phyloP scores from a whole-genome alignment of 2,888 invertebrate species.

The Erannis defoliaria region DNA sequence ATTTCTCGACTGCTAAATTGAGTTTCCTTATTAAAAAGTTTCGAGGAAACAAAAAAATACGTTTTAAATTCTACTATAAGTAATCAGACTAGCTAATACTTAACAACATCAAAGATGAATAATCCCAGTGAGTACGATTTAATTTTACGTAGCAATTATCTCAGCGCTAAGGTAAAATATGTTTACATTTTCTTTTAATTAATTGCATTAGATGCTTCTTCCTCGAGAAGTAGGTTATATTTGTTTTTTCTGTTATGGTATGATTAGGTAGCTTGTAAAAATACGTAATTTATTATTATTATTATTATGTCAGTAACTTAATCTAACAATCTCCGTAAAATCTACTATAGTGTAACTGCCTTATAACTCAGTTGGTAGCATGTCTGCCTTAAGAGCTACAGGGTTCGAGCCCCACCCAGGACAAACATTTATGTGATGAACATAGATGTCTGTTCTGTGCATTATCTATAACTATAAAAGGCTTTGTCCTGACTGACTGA shows the following conservation, averaged over 20 bases:
- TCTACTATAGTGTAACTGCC: too few species aligned
- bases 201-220: conserved; percentile 47
- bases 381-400: too few species aligned
- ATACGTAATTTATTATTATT: conserved; percentile 12
- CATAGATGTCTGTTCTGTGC: too few species aligned
- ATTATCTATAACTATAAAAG: too few species aligned
- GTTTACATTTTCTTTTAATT: conserved; percentile 36
- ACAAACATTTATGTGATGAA: too few species aligned
- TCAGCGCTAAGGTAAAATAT: conserved; percentile 31
- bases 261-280: conserved; percentile 7
- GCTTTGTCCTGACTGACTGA: too few species aligned
- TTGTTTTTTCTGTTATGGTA: conserved; percentile 3
- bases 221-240: conserved; percentile 33
- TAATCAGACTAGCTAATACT: conserved; percentile 40
- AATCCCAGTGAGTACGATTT: conserved; percentile 40
- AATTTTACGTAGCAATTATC: conserved; percentile 33
- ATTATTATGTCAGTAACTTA: neutral
- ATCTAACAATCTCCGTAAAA: neutral
- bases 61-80: conserved; percentile 3
- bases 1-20: neutral
- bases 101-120: conserved; percentile 42
- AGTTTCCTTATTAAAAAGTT: neutral
- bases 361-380: too few species aligned
- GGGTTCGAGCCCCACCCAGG: too few species aligned
- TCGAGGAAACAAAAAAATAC: neutral